Base-by-base conservation (phyloP, 2,888 invertebrate species). In the Dichetophora obliterata region DNA sequence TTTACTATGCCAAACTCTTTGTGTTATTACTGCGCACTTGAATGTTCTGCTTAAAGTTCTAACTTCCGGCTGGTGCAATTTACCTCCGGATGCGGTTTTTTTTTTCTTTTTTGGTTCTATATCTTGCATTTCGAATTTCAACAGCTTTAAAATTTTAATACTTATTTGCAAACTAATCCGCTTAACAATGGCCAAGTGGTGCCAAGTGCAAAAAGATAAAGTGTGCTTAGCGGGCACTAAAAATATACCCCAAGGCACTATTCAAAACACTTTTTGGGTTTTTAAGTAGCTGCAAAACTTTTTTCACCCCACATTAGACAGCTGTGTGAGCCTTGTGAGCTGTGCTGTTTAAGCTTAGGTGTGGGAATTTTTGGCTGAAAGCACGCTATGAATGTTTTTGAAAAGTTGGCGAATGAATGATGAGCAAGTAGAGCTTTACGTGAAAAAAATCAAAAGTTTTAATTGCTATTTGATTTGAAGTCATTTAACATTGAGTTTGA, bases 111-210 rank as follows among this genome's bases (percentile, higher is more conserved):
- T 37, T 37, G 5, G 24, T 27, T 24, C 11, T 24, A 27, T 27
- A 14, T 11, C n/a, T 59, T 59, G 27, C 14, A 59, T 27, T 59
- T 59, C 27, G 11, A 59, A 59, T 59, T 59, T 59, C 59, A 34
- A 37, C 8, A 65, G 63, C 63, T 65, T 65, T 65, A 65, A 65
- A 65, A 34, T 65, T 65, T 65, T 34, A 65, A 65, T 65, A 65
- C 31, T 65, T 65, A 34, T 65, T 65, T 65, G 34, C 19, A 65
- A 65, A 37, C 63, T 37, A 65, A 65, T 34, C 63, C 22, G 54
- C 54, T 19, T 22, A 19, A 19, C 54, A 54, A 22, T 54, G 54
- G 22, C 54, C 54, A 54, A 54, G 54, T 54, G 54, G 54, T 54
- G 54, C 54, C 22, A 22, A 22, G 19, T 54, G 54, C 31, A 43